Base-by-base conservation (phyloP, 2,888 invertebrate genomes). In the Andricus curvator region DNA sequence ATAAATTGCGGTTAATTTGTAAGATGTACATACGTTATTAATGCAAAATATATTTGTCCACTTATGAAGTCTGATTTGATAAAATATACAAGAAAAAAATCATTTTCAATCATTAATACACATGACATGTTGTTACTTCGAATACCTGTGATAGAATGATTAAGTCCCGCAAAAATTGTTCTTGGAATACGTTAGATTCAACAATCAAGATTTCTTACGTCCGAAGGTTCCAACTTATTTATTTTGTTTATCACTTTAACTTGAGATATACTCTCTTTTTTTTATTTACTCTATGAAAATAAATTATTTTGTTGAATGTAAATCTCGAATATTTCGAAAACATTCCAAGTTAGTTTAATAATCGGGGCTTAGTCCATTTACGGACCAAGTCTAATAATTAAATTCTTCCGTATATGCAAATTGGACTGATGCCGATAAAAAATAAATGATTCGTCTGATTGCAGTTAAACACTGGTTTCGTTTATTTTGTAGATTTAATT, bases 11-110 rank as follows among this genome's bases (percentile, higher is more conserved):
- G 33, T 62, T 77, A 70, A 78, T 82, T 78, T 65, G 56, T 78
- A 70, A 80, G 77, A 66, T 78, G 78, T 76, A 81, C 60, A 68
- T 67, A 78, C 64, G 77, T 79, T 81, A 48, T 79, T 22, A 78
- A 81, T 78, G 77, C 56, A 64, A 37, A 77, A 11, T 81, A 81
- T 79, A 81, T 78, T 81, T 81, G 48, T 82, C 66, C 70, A 82
- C 77, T 80, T 83, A 77, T 80, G 78, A 85, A 84, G 62, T 81
- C 79, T 83, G 79, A 82, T 85, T 85, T 83, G 80, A 84, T 80
- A 83, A 82, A 81, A 80, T 70, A 79, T 66, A 56, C 25, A 70
- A n/a, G 44, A 48, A 48, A 48, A 48, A 29, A 20, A 29, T n/a
- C 11, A 68, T 25, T 48, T 25, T 17, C 22, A 68, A 68, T n/a